Evolutionary conservation across 2,888 invertebrate genomes (phyloP), one percentile per base, ranked within the genome.

Genomic region (Amblyteles armatorius): DNA sequence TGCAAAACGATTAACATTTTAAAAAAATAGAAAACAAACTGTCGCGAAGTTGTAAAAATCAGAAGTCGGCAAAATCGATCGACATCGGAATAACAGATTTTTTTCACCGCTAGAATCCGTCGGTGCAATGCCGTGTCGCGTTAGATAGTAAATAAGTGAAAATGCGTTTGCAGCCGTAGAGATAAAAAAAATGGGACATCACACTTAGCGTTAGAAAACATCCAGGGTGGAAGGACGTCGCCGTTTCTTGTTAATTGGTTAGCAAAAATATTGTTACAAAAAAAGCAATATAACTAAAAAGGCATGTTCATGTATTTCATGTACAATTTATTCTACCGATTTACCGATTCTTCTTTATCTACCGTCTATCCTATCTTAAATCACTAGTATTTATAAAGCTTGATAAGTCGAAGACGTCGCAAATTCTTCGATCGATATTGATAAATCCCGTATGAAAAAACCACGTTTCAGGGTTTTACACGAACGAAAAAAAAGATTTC

Each of bases 101-200:
- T 36, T 5, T 36, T 9, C 40, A 0, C 40, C 9, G 40, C 2
- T 40, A 9, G 7, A 9, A 7, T 9, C 9, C 1, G 9, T 40
- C 40, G 40, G 9, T 1, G 9, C 9, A 40, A n/a, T n/a, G n/a
- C n/a, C n/a, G n/a, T n/a, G n/a, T n/a, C n/a, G n/a, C n/a, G n/a
- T n/a, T n/a, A n/a, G n/a, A n/a, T n/a, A n/a, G 48, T 16, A 9
- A 40, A 40, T 40, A 4, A 0, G 40, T 40, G 40, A 2, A 7
- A 40, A 40, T 57, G 22, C 97, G 83, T 91, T 98, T 91, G 97
- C 97, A 29, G 96, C 97, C 92, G 96, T 96, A 86, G 97, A 97
- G 93, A 97, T 26, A 26, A 26, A 26, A 22, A 22, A 97, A 94
- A 93, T 95, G 67, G 89, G 87, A 40, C 89, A 91, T 52, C 52